Evolutionary conservation across 2,113 vertebrate species (phyloP).

Genomic region (Epinephelus cyanopodus): DNA sequence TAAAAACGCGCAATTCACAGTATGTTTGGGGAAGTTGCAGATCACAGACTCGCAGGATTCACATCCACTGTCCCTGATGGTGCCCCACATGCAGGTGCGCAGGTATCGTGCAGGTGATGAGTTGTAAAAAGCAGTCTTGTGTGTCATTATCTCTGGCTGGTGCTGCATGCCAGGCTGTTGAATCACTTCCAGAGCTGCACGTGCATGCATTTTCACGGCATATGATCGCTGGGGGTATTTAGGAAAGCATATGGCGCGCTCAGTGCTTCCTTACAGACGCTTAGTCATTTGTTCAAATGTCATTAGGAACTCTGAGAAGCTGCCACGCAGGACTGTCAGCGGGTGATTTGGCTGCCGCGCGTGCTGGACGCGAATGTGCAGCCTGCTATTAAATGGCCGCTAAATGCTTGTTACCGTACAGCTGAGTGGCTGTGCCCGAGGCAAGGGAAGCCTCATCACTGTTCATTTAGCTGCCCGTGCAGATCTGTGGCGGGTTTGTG

Average conservation of each 20-base stretch:
- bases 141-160: background rate
- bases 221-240: background rate
- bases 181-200: conserved; percentile 14
- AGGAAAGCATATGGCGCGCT: background rate
- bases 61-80: background rate
- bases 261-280: background rate
- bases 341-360: background rate
- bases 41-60: background rate
- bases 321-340: conserved; percentile 4
- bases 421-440: conserved; percentile 35
- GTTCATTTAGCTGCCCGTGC: conserved; percentile 38
- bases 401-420: conserved; percentile 32
- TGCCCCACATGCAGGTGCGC: background rate
- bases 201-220: background rate
- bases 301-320: conserved; percentile 18
- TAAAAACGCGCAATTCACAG: too few relatives aligned
- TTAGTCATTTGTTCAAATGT: conserved; percentile 26
- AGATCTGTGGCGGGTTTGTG: background rate
- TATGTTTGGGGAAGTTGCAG: background rate
- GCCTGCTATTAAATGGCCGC: conserved; percentile 5
- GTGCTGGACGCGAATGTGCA: background rate
- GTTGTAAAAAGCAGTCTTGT: background rate
- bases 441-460: conserved; percentile 38
- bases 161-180: background rate
- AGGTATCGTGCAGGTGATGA: conserved; percentile 6